Conservation (phyloP, 2,113 vertebrate genomes). For the Leptobrachium leishanense region DNA sequence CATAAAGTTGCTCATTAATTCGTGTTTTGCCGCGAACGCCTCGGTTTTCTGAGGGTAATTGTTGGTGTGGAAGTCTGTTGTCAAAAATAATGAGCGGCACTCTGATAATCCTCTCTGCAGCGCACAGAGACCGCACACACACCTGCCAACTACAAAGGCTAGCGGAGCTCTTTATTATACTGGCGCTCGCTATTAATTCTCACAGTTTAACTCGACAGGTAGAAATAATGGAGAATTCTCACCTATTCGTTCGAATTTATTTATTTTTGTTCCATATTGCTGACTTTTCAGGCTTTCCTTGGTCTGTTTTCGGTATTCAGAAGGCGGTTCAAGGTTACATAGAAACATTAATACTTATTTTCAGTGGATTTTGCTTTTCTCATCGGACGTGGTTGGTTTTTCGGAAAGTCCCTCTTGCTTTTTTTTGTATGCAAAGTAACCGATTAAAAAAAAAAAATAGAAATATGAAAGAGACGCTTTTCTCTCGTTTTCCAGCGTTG, state of each 20-base stretch:
- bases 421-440: no score
- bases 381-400: no score
- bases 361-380: no score
- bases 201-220: slow-evolving; percentile 24
- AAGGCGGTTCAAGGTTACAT: neutral
- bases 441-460: no score
- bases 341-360: neutral
- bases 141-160: slow-evolving; percentile 40
- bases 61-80: slow-evolving; percentile 38
- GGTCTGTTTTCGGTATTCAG: neutral
- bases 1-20: slow-evolving; percentile 25
- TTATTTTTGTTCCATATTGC: slow-evolving; percentile 1
- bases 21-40: neutral
- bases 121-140: slow-evolving; percentile 28
- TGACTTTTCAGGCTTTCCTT: neutral
- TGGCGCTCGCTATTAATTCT: slow-evolving; percentile 24
- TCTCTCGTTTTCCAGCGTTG: no score
- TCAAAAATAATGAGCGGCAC: slow-evolving; percentile 32
- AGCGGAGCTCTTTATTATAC: slow-evolving; percentile 22
- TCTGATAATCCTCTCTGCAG: slow-evolving; percentile 35
- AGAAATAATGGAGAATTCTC: slow-evolving; percentile 21
- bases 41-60: slow-evolving; percentile 25
- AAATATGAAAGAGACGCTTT: no score
- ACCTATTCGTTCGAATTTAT: neutral
- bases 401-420: no score